A percentile compares a stretch with the other conserved stretches of the same genome.
Evolutionary conservation across 2,888 invertebrate species (phyloP).

Genomic region (Zonitis immaculata): DNA sequence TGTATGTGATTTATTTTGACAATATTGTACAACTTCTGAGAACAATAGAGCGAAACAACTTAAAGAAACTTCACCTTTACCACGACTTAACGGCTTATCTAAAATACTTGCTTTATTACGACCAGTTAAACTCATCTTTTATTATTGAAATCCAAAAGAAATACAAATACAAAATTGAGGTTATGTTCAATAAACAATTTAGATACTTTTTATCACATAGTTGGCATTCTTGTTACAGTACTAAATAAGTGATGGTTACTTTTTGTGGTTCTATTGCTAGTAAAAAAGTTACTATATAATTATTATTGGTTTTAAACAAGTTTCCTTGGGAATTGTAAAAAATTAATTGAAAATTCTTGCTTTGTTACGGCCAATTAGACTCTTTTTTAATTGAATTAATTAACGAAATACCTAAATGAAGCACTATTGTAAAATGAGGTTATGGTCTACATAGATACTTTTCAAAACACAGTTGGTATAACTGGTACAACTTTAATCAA

Average conservation of each 20-base stretch:
- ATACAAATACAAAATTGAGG: background rate
- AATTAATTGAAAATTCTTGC: conserved; percentile 80
- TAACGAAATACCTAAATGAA: too few relatives aligned
- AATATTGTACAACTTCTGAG: conserved; percentile 97
- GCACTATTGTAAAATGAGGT: background rate
- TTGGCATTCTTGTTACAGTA: background rate
- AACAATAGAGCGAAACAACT: conserved; percentile 93
- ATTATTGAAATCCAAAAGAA: too few relatives aligned
- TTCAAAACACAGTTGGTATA: background rate
- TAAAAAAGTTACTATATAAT: background rate
- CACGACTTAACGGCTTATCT: conserved; percentile 87
- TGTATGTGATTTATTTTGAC: conserved; percentile 91
- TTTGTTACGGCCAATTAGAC: conserved; percentile 55
- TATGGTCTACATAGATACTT: background rate
- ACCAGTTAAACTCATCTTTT: conserved; percentile 46
- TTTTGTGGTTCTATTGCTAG: background rate
- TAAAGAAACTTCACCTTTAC: conserved; percentile 87
- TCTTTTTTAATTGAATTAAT: too few relatives aligned
- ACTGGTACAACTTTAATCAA: background rate
- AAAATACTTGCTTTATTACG: conserved; percentile 74
- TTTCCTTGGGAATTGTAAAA: too few relatives aligned
- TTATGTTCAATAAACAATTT: background rate
- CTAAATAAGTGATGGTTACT: background rate
- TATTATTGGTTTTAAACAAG: too few relatives aligned
- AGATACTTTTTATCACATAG: background rate